phyloP scores from a whole-genome alignment of 2,888 invertebrate genomes.

The Sesamia inferens region DNA sequence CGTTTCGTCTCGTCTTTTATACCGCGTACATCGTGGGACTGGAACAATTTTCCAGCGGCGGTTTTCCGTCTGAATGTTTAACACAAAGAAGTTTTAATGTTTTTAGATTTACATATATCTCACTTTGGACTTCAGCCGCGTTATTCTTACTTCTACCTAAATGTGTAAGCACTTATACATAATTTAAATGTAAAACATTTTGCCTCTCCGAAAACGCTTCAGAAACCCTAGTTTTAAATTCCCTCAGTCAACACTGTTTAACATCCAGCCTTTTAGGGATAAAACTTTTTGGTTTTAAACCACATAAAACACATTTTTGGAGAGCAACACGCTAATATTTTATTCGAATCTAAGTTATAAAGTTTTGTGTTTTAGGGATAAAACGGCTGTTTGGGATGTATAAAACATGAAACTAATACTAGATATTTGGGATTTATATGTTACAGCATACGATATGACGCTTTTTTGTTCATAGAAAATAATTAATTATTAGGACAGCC shows the following conservation, averaged over 20 bases:
- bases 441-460: no score
- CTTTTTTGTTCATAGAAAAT: no score
- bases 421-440: no score
- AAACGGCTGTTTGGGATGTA: not conserved
- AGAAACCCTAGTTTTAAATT: slow-evolving; percentile 41
- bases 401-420: no score
- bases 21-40: no score
- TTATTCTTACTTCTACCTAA: not conserved
- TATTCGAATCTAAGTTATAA: slow-evolving; percentile 28
- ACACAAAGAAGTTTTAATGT: no score
- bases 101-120: no score
- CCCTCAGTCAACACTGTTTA: slow-evolving; percentile 37
- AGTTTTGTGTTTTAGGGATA: slow-evolving; percentile 21
- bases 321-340: slow-evolving; percentile 29
- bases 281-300: slow-evolving; percentile 43
- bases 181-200: slow-evolving; percentile 19
- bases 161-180: not conserved
- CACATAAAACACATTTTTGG: slow-evolving; percentile 31
- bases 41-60: no score
- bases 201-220: not conserved
- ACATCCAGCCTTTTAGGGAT: slow-evolving; percentile 29
- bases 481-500: no score
- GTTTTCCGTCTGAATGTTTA: no score
- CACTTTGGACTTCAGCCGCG: no score
- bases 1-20: no score